These are phyloP conservation scores for Bryconaethiops microstoma DNA, from an alignment of 2,797 vertebrate species.

Conservation along the genomic window DNA sequence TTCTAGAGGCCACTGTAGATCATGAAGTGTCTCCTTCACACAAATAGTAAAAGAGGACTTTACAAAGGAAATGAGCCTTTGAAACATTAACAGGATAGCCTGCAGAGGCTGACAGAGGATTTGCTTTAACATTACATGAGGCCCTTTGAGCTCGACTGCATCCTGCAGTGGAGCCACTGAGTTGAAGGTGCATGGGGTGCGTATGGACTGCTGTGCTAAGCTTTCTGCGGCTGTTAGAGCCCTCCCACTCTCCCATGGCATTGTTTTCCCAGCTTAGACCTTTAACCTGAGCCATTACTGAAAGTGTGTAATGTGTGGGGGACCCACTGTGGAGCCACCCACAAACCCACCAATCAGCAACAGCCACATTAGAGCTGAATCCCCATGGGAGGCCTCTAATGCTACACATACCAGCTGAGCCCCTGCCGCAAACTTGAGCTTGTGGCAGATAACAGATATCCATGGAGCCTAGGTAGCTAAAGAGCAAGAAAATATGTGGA, in stretches of 20 bases:
- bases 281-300: slow-evolving; percentile 43
- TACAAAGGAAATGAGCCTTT: not conserved
- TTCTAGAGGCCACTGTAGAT: not conserved
- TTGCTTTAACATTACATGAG: not conserved
- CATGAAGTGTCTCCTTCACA: not conserved
- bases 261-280: slow-evolving; percentile 15
- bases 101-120: not conserved
- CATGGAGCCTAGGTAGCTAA: not conserved
- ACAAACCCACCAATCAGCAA: slow-evolving; percentile 35
- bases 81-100: not conserved
- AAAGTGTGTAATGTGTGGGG: slow-evolving; percentile 32
- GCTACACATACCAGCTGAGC: slow-evolving; percentile 42
- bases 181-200: not conserved
- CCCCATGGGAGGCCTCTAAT: slow-evolving; percentile 34
- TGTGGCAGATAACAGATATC: not conserved
- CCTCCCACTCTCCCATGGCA: not conserved
- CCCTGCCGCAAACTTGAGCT: not conserved
- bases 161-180: not conserved
- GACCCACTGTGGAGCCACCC: slow-evolving; percentile 6
- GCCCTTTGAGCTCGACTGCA: not conserved
- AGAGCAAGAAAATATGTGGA: not conserved
- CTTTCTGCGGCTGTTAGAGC: not conserved
- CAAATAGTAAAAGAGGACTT: not conserved
- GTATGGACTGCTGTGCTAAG: not conserved
- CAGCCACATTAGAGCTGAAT: slow-evolving; percentile 18